These are phyloP conservation scores for Embiotoca jacksoni DNA, from an alignment of 2,113 vertebrate genomes.

Conservation along the genomic window DNA sequence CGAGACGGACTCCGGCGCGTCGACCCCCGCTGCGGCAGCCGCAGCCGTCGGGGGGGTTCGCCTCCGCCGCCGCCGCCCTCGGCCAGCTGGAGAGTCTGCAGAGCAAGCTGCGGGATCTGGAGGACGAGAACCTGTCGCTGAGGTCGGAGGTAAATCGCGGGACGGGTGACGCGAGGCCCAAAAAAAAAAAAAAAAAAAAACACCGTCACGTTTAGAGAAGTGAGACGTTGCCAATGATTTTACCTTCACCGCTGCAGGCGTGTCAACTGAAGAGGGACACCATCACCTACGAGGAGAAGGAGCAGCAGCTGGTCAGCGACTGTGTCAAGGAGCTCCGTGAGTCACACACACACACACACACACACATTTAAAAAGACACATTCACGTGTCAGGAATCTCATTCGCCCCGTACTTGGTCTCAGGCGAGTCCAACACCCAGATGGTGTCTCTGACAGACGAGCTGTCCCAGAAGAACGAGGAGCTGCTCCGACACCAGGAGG, in stretches of 20 bases:
- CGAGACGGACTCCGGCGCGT: constrained; percentile 92
- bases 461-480: constrained; percentile 93
- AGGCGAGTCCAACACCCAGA: constrained; percentile 97
- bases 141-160: constrained; percentile 88
- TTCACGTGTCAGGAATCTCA: not conserved
- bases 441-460: constrained; percentile 92
- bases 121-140: constrained; percentile 93
- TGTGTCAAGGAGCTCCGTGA: constrained; percentile 98
- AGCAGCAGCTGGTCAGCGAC: constrained; percentile 95
- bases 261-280: constrained; percentile 95
- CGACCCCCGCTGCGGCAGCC: constrained; percentile 88
- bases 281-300: constrained; percentile 95
- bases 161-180: too few species aligned
- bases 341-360: constrained; percentile 60
- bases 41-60: constrained; percentile 56
- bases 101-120: constrained; percentile 93
- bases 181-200: too few species aligned
- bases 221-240: too few species aligned
- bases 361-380: not conserved
- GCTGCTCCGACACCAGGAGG: constrained; percentile 93
- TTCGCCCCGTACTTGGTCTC: not conserved
- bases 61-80: constrained; percentile 79
- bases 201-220: too few species aligned
- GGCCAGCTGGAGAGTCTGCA: constrained; percentile 92
- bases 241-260: constrained; percentile 81